Base-by-base conservation (phyloP, 1,140 invertebrate genomes). In the Trissolcus basalis region DNA sequence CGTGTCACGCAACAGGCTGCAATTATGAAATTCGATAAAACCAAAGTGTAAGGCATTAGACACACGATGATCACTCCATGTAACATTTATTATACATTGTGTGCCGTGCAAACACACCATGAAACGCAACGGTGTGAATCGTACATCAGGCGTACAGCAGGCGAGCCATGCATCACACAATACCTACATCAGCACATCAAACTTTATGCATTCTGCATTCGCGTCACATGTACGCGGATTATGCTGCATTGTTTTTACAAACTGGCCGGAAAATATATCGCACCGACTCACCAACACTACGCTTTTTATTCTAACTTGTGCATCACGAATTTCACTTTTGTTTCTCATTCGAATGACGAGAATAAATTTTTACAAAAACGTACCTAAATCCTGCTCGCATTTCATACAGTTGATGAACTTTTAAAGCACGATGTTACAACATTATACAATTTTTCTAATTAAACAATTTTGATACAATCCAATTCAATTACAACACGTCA, bases 21-120 rank as follows among this genome's bases (percentile, higher is more conserved):
- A 72, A 64, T 72, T 72, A 64, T 72, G 69, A 64, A 64, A 72
- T 72, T 72, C 54, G 59, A 72, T 72, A 72, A 72, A 71, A 53
- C 60, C 54, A 13, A 64, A 59, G 39, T 58, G 63, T 36, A 55
- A 27, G 19, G 15, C 13, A 71, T 64, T 58, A 64, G 68, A 53
- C 68, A 58, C 41, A 71, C 41, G 59, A 58, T 64, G 47, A 63
- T 58, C 53, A 58, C 33, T 51, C 53, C 53, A 41, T 41, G 59
- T 45, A 63, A 14, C 19, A 27, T 50, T 64, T 33, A 71, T 58
- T 58, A 59, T 58, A 72, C 54, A 64, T 16, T 54, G 54, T 64
- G 53, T 72, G 59, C 43, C 41, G 41, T 53, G 60, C 69, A 53
- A 65, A 54, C 54, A 65, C 53, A 48, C 64, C 69, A 54, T 65